Evolutionary conservation across 1,140 invertebrate species (phyloP), one percentile per base, ranked within the genome.

Genomic region (Vanessa tameamea): DNA sequence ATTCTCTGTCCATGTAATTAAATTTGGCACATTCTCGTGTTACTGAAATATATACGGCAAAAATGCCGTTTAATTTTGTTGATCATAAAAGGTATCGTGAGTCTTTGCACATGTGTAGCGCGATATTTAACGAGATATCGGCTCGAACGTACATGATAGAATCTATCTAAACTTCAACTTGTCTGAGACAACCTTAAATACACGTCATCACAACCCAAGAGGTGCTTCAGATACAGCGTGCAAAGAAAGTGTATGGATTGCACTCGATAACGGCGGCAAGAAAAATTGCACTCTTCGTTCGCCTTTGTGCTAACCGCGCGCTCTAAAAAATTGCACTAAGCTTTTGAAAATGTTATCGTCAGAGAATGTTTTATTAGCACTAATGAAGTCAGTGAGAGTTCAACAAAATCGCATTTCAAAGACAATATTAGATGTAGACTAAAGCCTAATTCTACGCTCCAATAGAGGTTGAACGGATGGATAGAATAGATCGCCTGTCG

Each of bases 181-280:
- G 16, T 13, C 53, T 57, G 53, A 57, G 53, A 23, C 53, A 57
- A 57, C 53, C 53, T 57, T 57, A 57, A 57, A 57, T 26, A 57
- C 53, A 57, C 53, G 65, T 67, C 65, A 67, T 67, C 65, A 67
- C 65, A 55, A 55, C 50, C 65, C 65, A 47, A 67, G 65, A 67
- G 65, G 50, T 55, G 15, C 65, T 67, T 67, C 65, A 53, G 65
- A 23, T 57, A 57, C 16, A 37, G 50, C 31, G 65, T 20, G 55
- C 65, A 67, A 67, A 67, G 65, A 57, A 57, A 31, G 65, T 67
- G 53, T 67, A 67, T 67, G 51, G 65, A 67, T 67, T 67, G 65
- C 65, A 67, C 65, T 67, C 65, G 65, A 67, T 67, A 55, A 67
- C 65, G 55, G 16, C 13, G 65, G 16, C 65, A 43, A 67, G 65